Evolutionary conservation across 2,888 invertebrate species (phyloP).

Genomic region (Nephrocerus scutellatus): DNA sequence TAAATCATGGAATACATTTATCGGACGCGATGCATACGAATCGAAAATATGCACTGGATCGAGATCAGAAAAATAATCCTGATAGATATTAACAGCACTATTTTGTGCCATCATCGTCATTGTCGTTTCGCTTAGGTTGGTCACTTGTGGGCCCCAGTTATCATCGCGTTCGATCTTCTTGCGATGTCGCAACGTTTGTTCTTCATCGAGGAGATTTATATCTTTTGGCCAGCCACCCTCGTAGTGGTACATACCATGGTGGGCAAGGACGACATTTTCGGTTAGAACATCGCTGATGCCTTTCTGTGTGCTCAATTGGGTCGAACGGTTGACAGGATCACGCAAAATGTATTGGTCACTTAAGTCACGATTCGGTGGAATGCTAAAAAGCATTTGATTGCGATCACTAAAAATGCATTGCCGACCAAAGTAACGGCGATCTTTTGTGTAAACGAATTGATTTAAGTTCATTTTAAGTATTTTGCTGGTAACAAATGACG

Average conservation of each 20-base stretch:
- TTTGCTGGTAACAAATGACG: too few species aligned
- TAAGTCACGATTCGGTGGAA: slow-evolving; percentile 53
- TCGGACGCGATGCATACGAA: slow-evolving; percentile 54
- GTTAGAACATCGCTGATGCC: slow-evolving; percentile 35
- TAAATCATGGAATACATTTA: slow-evolving; percentile 62
- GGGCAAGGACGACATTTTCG: slow-evolving; percentile 34
- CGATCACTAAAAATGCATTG: slow-evolving; percentile 65
- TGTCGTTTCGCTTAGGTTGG: slow-evolving; percentile 25
- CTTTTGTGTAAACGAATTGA: slow-evolving; percentile 40
- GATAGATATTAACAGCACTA: slow-evolving; percentile 72
- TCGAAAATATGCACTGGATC: slow-evolving; percentile 51
- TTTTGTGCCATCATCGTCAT: slow-evolving; percentile 53
- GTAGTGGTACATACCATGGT: slow-evolving; percentile 60
- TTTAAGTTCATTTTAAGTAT: slow-evolving; percentile 23
- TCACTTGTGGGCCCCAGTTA: slow-evolving; percentile 58
- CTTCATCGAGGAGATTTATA: slow-evolving; percentile 57
- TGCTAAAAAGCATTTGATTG: slow-evolving; percentile 58
- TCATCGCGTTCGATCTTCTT: slow-evolving; percentile 78
- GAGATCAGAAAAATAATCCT: slow-evolving; percentile 62
- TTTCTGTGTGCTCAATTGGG: slow-evolving; percentile 54
- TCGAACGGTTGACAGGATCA: slow-evolving; percentile 55
- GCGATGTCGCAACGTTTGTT: slow-evolving; percentile 64
- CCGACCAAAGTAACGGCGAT: slow-evolving; percentile 63
- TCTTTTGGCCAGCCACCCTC: slow-evolving; percentile 86
- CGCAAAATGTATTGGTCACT: slow-evolving; percentile 51